phyloP scores from a whole-genome alignment of 2,888 invertebrate species.

The Phaonia tiefii region DNA sequence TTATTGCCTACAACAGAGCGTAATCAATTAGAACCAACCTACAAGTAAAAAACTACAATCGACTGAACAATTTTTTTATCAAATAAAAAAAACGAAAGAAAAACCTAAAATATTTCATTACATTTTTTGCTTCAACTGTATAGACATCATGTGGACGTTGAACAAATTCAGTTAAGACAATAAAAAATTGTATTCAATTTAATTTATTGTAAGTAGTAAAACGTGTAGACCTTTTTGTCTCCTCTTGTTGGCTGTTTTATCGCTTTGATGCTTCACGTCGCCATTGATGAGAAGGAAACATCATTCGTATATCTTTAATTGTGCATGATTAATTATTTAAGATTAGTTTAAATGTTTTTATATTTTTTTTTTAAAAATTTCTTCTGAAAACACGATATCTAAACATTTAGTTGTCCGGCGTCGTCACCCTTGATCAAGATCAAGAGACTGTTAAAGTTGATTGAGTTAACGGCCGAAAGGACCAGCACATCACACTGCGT shows the following conservation, averaged over 20 bases:
- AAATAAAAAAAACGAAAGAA: no score
- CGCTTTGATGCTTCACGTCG: neutral
- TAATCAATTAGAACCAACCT: slow-evolving; percentile 50
- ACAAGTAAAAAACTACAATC: neutral
- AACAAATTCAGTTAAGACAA: slow-evolving; percentile 43
- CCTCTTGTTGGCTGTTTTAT: neutral
- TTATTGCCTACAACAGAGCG: slow-evolving; percentile 27
- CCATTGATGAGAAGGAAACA: neutral
- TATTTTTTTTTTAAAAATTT: no score
- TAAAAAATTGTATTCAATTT: slow-evolving; percentile 52
- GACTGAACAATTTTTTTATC: neutral
- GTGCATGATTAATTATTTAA: slow-evolving; percentile 55
- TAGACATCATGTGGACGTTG: no score
- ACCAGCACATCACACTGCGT: no score
- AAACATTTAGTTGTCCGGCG: neutral
- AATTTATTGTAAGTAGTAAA: slow-evolving; percentile 56
- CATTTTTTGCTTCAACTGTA: no score
- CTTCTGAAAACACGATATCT: no score
- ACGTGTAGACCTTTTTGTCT: slow-evolving; percentile 37
- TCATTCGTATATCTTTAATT: slow-evolving; percentile 40
- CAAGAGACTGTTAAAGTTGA: slow-evolving; percentile 28
- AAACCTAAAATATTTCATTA: no score
- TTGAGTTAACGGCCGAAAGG: slow-evolving; percentile 41
- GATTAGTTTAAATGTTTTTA: slow-evolving; percentile 24
- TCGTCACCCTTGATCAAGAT: slow-evolving; percentile 12